Percentiles rank a stretch among this genome's conserved stretches.
phyloP scores from a whole-genome alignment of 2,113 vertebrate species.

The Silurus meridionalis region DNA sequence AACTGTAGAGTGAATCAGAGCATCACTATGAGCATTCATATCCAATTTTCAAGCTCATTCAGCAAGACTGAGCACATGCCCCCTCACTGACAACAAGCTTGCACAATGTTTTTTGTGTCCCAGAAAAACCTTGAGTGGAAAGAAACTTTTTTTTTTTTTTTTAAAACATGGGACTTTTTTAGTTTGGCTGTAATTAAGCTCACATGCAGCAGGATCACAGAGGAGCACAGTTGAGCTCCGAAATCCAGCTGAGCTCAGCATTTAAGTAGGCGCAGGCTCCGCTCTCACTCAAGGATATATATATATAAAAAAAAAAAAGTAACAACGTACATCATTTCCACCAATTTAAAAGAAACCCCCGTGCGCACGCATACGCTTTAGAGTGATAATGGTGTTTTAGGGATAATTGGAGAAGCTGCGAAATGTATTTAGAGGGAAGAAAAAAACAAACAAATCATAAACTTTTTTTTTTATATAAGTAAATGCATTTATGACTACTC shows the following conservation, averaged over 20 bases:
- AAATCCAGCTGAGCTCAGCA: constrained; percentile 30
- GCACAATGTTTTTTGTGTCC: constrained; percentile 20
- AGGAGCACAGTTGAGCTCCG: constrained; percentile 10
- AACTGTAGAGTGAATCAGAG: constrained; percentile 10
- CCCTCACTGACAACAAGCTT: not conserved
- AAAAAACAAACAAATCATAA: not conserved
- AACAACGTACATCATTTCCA: constrained; percentile 39
- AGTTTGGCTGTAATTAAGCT: constrained; percentile 44
- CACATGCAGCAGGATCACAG: constrained; percentile 29
- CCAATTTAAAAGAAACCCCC: not conserved
- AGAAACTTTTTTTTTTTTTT: not conserved
- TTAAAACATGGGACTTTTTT: not conserved
- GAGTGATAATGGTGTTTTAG: not conserved
- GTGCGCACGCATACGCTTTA: not conserved
- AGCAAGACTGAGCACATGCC: constrained; percentile 16
- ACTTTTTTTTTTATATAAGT: not conserved
- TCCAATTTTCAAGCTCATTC: constrained; percentile 20
- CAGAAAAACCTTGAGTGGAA: constrained; percentile 18
- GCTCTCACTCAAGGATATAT: not conserved
- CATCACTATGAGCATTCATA: constrained; percentile 18
- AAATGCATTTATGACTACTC: not conserved
- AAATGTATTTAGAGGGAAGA: not conserved
- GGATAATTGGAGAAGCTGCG: not conserved
- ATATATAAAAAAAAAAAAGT: constrained; percentile 36
- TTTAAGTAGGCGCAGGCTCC: not conserved